Percentiles rank a stretch among this genome's conserved stretches.
Evolutionary conservation across 2,797 vertebrate genomes (phyloP).

Genomic region (Falco cherrug): DNA sequence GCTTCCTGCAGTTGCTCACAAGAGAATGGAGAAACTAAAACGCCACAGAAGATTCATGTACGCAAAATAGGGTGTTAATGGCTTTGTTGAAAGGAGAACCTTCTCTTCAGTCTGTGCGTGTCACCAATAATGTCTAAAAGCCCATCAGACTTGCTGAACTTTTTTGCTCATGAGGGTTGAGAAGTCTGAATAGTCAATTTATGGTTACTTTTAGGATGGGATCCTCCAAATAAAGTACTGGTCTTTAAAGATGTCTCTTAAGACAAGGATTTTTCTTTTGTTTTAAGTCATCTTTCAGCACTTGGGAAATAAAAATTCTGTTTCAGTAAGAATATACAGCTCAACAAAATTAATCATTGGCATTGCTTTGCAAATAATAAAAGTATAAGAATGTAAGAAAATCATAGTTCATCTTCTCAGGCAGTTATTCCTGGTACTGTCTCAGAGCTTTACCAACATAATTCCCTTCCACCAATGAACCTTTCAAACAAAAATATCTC

Average conservation of each 20-base stretch:
- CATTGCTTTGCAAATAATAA: neutral
- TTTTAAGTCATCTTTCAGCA: neutral
- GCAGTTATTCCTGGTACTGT: rapidly evolving
- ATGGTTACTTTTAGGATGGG: neutral
- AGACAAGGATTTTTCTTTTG: neutral
- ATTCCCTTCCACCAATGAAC: neutral
- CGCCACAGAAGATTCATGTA: conserved; percentile 7
- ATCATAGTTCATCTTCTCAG: neutral
- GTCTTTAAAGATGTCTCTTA: neutral
- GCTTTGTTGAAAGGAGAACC: neutral
- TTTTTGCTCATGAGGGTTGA: neutral
- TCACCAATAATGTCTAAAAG: neutral
- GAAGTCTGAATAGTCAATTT: neutral
- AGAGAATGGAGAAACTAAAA: conserved; percentile 55
- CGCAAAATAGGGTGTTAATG: neutral
- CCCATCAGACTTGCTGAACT: neutral
- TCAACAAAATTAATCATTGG: neutral
- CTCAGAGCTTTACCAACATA: neutral
- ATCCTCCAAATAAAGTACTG: neutral
- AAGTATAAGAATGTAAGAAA: neutral
- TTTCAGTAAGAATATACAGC: neutral
- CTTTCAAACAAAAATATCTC: neutral
- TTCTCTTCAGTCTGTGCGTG: neutral
- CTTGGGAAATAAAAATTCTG: neutral
- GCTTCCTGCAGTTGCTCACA: conserved; percentile 59